These are phyloP conservation scores for Rhombomys opimus DNA, from an alignment of 2,113 vertebrate species.

Conservation along the genomic window DNA sequence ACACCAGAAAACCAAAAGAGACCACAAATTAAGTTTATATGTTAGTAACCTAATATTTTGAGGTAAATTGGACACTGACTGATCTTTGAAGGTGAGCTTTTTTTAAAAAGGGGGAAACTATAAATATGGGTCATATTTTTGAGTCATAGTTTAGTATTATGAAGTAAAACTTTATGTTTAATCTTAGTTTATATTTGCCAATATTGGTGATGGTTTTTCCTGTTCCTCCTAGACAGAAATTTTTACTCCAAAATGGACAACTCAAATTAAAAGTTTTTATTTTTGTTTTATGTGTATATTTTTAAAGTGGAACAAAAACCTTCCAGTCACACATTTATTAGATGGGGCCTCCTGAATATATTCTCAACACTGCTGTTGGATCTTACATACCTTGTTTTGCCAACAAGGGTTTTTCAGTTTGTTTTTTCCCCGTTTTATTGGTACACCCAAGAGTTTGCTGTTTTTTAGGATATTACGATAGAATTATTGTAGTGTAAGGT, in stretches of 20 bases:
- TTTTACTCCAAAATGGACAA: neutral
- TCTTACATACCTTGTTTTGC: conserved; percentile 12
- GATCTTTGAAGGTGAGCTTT: conserved; percentile 62
- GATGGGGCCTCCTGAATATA: neutral
- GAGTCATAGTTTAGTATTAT: conserved; percentile 27
- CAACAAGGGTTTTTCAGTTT: neutral
- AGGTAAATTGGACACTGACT: conserved; percentile 51
- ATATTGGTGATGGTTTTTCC: conserved; percentile 33
- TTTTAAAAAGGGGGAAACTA: conserved; percentile 4
- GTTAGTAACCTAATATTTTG: conserved; percentile 10
- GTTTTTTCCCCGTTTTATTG: neutral
- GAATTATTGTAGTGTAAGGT: conserved; percentile 29
- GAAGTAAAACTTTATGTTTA: neutral
- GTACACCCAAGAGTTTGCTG: conserved; percentile 47
- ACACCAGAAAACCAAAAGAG: neutral
- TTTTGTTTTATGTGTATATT: conserved; percentile 51
- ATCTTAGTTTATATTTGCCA: conserved; percentile 12
- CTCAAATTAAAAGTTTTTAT: neutral
- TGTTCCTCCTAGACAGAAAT: neutral
- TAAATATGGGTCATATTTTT: conserved; percentile 1
- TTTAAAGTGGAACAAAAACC: neutral
- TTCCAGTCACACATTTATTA: neutral
- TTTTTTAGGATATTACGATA: conserved; percentile 43
- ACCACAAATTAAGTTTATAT: neutral
- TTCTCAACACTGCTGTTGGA: neutral